Conservation (phyloP, 2,113 vertebrate genomes). For the Crotalus helleri region DNA sequence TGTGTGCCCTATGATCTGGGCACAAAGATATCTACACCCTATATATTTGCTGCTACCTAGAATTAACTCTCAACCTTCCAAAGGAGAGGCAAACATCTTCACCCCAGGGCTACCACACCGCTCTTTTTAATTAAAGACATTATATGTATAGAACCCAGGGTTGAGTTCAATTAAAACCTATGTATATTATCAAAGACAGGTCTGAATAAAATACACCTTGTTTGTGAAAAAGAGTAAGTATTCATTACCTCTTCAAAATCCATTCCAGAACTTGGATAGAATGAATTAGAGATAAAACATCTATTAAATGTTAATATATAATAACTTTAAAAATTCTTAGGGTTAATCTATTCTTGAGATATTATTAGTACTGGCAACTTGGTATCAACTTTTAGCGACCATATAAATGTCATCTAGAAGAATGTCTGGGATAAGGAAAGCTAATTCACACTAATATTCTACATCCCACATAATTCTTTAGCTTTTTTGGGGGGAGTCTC, state of each 20-base stretch:
- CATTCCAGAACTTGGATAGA: not conserved
- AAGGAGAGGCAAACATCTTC: not conserved
- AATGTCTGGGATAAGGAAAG: too few relatives aligned
- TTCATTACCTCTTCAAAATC: not conserved
- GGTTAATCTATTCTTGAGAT: too few relatives aligned
- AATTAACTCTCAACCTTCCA: not conserved
- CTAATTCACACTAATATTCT: too few relatives aligned
- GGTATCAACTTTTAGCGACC: too few relatives aligned
- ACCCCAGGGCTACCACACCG: not conserved
- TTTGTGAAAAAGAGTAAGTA: not conserved
- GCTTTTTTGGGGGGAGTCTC: too few relatives aligned
- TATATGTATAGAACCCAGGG: not conserved
- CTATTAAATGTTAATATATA: too few relatives aligned
- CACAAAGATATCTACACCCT: too few relatives aligned
- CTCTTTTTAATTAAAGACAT: not conserved
- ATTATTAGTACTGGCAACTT: too few relatives aligned
- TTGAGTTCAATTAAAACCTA: not conserved
- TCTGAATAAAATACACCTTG: not conserved
- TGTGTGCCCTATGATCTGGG: not conserved
- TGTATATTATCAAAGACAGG: not conserved
- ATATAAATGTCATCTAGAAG: too few relatives aligned
- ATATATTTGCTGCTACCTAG: not conserved
- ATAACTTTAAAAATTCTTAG: too few relatives aligned
- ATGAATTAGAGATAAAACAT: too few relatives aligned
- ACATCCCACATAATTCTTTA: too few relatives aligned